phyloP scores from a whole-genome alignment of 2,113 vertebrate genomes.

The Dendropsophus ebraccatus region DNA sequence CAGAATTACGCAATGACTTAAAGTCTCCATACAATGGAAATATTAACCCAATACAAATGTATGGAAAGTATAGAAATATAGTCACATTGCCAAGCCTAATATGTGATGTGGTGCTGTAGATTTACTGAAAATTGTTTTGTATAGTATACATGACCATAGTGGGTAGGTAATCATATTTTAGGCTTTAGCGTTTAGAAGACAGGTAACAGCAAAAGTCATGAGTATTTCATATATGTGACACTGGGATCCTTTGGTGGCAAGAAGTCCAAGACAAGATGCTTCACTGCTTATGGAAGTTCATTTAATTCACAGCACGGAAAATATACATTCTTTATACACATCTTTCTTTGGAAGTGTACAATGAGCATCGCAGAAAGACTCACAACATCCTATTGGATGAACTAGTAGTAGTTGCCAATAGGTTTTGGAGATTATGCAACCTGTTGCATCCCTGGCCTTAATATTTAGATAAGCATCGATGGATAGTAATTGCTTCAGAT shows the following conservation, averaged over 20 bases:
- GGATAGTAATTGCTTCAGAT: slow-evolving; percentile 39
- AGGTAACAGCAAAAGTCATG: neutral
- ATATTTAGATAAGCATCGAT: slow-evolving; percentile 51
- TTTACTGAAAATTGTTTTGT: neutral
- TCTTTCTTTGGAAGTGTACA: slow-evolving; percentile 46
- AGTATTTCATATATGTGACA: neutral
- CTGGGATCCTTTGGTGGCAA: neutral
- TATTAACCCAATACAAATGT: neutral
- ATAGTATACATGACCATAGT: too few relatives aligned
- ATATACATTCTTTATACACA: slow-evolving; percentile 51
- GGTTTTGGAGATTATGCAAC: slow-evolving; percentile 24
- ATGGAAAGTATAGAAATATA: too few relatives aligned
- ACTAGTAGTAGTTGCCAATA: slow-evolving; percentile 15
- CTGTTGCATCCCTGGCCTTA: neutral
- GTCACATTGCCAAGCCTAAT: neutral
- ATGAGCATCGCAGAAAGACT: neutral
- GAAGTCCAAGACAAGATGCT: neutral
- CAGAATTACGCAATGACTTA: too few relatives aligned
- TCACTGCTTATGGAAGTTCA: slow-evolving; percentile 43
- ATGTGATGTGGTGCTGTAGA: neutral
- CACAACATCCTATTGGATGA: slow-evolving; percentile 31
- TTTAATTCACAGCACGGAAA: slow-evolving; percentile 52
- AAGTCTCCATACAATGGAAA: neutral
- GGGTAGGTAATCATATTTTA: neutral
- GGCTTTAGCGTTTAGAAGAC: neutral